Evolutionary conservation across 2,113 vertebrate genomes (phyloP).

Genomic region (Vombatus ursinus): DNA sequence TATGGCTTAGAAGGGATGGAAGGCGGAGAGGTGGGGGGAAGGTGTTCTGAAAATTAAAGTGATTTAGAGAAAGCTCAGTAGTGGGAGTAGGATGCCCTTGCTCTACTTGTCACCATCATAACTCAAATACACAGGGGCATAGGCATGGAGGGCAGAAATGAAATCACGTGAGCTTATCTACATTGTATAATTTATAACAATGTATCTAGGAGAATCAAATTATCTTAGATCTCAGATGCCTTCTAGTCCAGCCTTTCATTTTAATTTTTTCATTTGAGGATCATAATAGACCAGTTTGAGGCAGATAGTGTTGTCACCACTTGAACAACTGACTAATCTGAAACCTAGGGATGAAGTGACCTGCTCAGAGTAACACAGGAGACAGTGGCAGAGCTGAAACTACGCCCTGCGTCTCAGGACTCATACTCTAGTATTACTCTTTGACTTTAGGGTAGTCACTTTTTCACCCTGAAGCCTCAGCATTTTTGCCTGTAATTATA

Average conservation of each 20-base stretch:
- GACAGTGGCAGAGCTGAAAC: not conserved
- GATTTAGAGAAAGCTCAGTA: not conserved
- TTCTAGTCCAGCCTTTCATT: not conserved
- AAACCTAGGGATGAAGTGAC: not conserved
- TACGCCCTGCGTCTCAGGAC: not conserved
- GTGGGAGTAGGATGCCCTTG: not conserved
- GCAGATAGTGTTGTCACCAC: fast-evolving
- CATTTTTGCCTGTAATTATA: not conserved
- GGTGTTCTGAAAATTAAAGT: not conserved
- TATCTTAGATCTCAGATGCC: not conserved
- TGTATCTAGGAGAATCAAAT: not conserved
- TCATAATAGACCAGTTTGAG: not conserved
- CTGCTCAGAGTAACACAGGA: not conserved
- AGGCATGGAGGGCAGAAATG: not conserved
- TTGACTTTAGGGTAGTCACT: not conserved
- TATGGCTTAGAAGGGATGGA: not conserved
- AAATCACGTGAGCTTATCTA: not conserved
- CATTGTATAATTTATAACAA: not conserved
- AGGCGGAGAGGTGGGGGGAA: not conserved
- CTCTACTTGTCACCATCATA: not conserved
- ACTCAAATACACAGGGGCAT: not conserved
- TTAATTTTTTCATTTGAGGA: not conserved
- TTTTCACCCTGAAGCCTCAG: not conserved
- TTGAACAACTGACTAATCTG: not conserved
- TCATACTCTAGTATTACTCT: not conserved